Base-by-base conservation (phyloP, 2,797 vertebrate species). In the Oryzias sinensis region DNA sequence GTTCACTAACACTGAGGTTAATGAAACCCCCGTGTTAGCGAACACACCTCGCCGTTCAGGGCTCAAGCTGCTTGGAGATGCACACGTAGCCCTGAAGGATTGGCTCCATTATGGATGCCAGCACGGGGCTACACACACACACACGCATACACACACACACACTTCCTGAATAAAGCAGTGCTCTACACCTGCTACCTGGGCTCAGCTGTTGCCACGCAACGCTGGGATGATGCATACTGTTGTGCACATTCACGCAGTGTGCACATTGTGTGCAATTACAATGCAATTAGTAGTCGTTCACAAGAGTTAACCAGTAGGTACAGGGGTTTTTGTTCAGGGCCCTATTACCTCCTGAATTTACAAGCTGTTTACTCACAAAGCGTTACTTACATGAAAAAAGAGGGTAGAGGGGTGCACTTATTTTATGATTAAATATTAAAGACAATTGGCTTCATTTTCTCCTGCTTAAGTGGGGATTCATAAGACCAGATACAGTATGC, bases 151-250 rank as follows among this genome's bases (percentile, higher is more conserved):
- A 74, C 70, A 33, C 33, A 76, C 72, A 80, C 75, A 79, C 78
- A 78, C 80, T 76, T 82, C 77, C 80, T 81, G 83, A 74, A 85
- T 85, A 80, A 83, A 87, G 83, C 65, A 79, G 83, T 70, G 69
- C 65, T 72, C 69, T 37, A 54, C 88, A 89, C 86, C 88, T 89
- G 90, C 84, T 87, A 87, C 87, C 86, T 86, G 80, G 70, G 62
- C 74, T 84, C 72, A 70, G 80, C 74, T 80, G 85, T 88, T 87
- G 86, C 89, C 68, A 74, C 8, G 87, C 84, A 84, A 87, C 85
- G 1, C 44, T n/a, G 66, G 59, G 65, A 73, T 72, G 80, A 86
- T 79, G 74, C 82, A 86, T 85, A 61, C 74, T 49, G 68, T 50
- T 27, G 48, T 60, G 63, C 56, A 16, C 68, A 49, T 40, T 74